Evolutionary conservation across 2,113 vertebrate species (phyloP), one percentile per base, ranked within the genome.

Genomic region (Microcebus griseorufus): DNA sequence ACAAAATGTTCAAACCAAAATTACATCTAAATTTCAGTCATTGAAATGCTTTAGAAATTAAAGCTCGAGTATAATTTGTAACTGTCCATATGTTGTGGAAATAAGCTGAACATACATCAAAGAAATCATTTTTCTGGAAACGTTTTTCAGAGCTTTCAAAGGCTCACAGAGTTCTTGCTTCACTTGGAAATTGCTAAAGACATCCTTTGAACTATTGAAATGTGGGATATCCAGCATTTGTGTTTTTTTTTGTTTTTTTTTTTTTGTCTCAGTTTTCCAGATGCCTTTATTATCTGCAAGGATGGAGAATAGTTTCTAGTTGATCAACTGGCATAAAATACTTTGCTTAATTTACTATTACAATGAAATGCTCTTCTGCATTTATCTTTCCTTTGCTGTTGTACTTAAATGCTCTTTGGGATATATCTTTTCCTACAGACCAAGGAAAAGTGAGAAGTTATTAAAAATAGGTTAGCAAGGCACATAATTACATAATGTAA

Each of bases 41-140:
- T 60, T 84, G 22, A 94, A 83, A 8, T 45, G 17, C 55, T 95
- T 95, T 86, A 90, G 96, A 92, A 95, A 79, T 69, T 94, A 95
- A 93, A 93, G 64, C 16, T 78, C 85, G 37, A 22, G 45, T 6
- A 51, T 82, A 51, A 81, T 85, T 93, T 81, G 42, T 82, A 80
- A 88, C 60, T 96, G 16, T n/a, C 85, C 83, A 86, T 88, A 78
- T 79, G 37, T 25, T 91, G 14, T 79, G 32, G 78, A 90, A 94
- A 48, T 39, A 73, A 18, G 17, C 6, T 92, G 55, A 86, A 23
- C 20, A 29, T 55, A 64, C 22, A 73, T 82, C 78, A 93, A 83
- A 86, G 37, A 45, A 85, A n/a, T 64, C 0, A 18, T 0, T 70
- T 90, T 87, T 90, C 7, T 29, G 90, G 48, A 10, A 42, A 51